Evolutionary conservation across 2,888 invertebrate species (phyloP).

Genomic region (Acleris literana): DNA sequence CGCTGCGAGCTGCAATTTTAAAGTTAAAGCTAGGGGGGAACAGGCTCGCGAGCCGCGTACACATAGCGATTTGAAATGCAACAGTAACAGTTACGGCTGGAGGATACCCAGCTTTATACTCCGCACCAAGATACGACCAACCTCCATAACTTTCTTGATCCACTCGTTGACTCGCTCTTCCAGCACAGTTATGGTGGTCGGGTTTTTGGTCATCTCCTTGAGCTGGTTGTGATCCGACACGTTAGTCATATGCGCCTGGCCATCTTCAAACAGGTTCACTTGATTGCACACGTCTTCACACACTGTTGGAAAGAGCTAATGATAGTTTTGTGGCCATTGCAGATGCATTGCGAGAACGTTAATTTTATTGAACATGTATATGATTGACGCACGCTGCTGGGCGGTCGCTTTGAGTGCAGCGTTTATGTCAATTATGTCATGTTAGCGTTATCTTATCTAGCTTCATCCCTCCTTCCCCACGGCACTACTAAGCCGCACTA

Average conservation of each 20-base stretch:
- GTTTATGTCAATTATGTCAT: too few species aligned
- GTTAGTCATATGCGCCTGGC: conserved; percentile 84
- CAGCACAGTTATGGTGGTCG: conserved; percentile 85
- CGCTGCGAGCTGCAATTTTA: too few species aligned
- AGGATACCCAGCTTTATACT: too few species aligned
- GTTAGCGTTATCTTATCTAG: too few species aligned
- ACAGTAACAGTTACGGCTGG: too few species aligned
- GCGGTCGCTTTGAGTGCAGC: too few species aligned
- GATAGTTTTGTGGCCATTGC: not conserved
- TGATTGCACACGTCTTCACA: conserved; percentile 93
- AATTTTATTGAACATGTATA: not conserved
- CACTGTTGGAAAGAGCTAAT: conserved; percentile 67
- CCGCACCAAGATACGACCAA: conserved; percentile 42
- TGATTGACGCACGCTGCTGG: too few species aligned
- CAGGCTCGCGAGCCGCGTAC: too few species aligned
- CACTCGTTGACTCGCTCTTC: conserved; percentile 90
- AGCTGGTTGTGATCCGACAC: conserved; percentile 86
- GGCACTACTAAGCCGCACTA: too few species aligned
- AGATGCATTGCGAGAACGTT: not conserved
- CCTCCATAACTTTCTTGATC: conserved; percentile 91
- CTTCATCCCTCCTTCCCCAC: too few species aligned
- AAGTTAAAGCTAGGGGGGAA: too few species aligned
- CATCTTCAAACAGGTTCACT: conserved; percentile 90
- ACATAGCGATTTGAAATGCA: too few species aligned
- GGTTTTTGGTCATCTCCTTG: conserved; percentile 87